A percentile compares a stretch with the other conserved stretches of the same genome.
Conservation (phyloP, 2,888 invertebrate genomes). For the Silvanus unidentatus region DNA sequence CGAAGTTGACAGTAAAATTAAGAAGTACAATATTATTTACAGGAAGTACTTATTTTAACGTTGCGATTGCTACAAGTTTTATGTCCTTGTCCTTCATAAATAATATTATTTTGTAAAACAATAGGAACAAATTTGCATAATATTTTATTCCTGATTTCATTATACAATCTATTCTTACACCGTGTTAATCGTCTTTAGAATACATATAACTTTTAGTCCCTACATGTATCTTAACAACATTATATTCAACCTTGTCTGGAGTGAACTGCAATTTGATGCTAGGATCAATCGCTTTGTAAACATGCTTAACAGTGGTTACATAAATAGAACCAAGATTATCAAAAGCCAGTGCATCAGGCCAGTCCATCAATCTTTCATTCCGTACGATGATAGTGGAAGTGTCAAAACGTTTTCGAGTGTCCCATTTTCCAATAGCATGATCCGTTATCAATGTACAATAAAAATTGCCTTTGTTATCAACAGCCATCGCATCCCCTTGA, state of each 20-base stretch:
- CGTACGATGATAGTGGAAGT: conserved; percentile 46
- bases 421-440: conserved; percentile 64
- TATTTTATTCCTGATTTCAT: too few relatives aligned
- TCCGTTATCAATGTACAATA: conserved; percentile 62
- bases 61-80: too few relatives aligned
- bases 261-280: too few relatives aligned
- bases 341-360: conserved; percentile 63
- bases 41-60: too few relatives aligned
- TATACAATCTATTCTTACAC: conserved; percentile 25
- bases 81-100: too few relatives aligned
- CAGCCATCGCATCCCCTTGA: conserved; percentile 61
- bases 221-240: conserved; percentile 8
- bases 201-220: conserved; percentile 30
- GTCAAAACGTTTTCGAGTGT: conserved; percentile 52
- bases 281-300: conserved; percentile 17
- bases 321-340: conserved; percentile 60
- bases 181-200: too few relatives aligned
- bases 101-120: too few relatives aligned
- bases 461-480: conserved; percentile 60
- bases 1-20: too few relatives aligned
- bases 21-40: too few relatives aligned
- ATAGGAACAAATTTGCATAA: too few relatives aligned
- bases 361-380: conserved; percentile 59
- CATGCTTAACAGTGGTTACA: conserved; percentile 52
- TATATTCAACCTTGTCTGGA: neutral